Conservation (phyloP, 2,888 invertebrate genomes). For the Baccha elongata region DNA sequence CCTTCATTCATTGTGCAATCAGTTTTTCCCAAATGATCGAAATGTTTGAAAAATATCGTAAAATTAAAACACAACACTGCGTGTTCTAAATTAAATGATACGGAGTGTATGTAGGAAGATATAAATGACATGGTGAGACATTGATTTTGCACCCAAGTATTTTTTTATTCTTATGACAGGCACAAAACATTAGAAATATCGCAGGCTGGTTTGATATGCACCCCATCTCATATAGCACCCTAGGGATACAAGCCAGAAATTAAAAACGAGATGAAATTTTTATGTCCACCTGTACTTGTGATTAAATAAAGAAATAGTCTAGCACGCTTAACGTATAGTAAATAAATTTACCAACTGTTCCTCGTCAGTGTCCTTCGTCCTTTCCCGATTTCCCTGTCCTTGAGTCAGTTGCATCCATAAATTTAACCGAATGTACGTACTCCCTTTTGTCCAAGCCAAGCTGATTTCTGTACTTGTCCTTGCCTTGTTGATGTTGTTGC, state of each 20-base stretch:
- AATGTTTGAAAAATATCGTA: no score
- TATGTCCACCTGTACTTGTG: conserved; percentile 69
- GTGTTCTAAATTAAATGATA: no score
- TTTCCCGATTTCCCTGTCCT: conserved; percentile 9
- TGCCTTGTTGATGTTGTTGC: conserved; percentile 50
- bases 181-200: neutral
- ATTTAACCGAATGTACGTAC: conserved; percentile 29
- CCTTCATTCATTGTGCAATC: no score
- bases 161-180: neutral
- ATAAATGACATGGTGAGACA: no score
- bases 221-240: conserved; percentile 53
- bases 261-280: conserved; percentile 70
- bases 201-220: conserved; percentile 27
- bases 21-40: no score
- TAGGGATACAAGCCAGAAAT: conserved; percentile 61
- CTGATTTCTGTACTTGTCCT: conserved; percentile 53
- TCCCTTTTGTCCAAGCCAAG: conserved; percentile 49
- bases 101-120: no score
- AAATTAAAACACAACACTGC: no score
- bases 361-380: conserved; percentile 32
- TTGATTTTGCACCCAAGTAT: conserved; percentile 6
- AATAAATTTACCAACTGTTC: conserved; percentile 43
- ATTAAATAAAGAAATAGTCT: conserved; percentile 63
- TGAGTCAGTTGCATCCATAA: conserved; percentile 57
- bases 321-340: conserved; percentile 12